These are phyloP conservation scores for Pseudomugil tenellus DNA, from an alignment of 2,797 vertebrate species.

Conservation along the genomic window DNA sequence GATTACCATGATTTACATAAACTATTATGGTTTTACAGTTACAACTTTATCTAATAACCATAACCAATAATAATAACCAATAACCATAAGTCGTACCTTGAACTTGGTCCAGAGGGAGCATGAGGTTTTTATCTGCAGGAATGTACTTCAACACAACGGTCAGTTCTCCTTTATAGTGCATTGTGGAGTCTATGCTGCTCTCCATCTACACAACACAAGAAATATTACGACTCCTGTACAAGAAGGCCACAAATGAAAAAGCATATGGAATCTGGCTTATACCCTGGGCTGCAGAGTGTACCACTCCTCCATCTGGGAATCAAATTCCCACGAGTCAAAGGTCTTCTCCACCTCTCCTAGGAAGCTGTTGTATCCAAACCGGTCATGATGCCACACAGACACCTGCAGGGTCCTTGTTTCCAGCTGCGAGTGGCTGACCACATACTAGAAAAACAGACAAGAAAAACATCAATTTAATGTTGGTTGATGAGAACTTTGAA, in stretches of 20 bases:
- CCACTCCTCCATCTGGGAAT: conserved; percentile 91
- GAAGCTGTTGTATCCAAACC: conserved; percentile 95
- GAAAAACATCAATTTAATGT: not conserved
- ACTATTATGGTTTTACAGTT: too few species aligned
- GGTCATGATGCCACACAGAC: conserved; percentile 97
- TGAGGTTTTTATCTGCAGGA: conserved; percentile 89
- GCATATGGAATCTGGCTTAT: conserved; percentile 12
- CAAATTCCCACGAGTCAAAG: conserved; percentile 96
- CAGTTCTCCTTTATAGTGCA: conserved; percentile 97
- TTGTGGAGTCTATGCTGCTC: conserved; percentile 79
- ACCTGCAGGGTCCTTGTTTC: conserved; percentile 94
- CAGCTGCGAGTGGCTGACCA: conserved; percentile 96
- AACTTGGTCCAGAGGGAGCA: conserved; percentile 86
- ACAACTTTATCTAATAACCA: not conserved
- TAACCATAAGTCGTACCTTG: conserved; percentile 90
- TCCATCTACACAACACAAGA: conserved; percentile 80
- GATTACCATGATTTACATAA: too few species aligned
- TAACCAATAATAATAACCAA: too few species aligned
- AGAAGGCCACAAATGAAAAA: not conserved
- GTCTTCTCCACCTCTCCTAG: conserved; percentile 95
- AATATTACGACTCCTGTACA: not conserved
- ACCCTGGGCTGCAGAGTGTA: conserved; percentile 94
- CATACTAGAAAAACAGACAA: conserved; percentile 83
- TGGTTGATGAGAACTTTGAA: not conserved
- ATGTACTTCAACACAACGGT: conserved; percentile 92